phyloP scores from a whole-genome alignment of 2,797 vertebrate genomes.

The Hafferia zeledoni region DNA sequence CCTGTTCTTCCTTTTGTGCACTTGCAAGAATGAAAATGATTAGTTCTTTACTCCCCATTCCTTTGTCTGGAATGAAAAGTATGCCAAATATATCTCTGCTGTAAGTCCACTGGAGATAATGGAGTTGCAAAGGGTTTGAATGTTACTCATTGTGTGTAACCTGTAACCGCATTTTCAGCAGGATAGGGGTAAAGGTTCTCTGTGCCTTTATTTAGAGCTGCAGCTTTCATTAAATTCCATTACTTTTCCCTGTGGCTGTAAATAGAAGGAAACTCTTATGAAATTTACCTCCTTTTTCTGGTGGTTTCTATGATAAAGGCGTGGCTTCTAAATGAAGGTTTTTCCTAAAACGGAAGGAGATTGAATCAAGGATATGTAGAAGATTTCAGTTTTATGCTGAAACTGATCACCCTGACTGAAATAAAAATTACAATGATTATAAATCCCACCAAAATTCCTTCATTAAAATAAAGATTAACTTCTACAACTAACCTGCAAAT shows the following conservation, averaged over 20 bases:
- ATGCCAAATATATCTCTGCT: not conserved
- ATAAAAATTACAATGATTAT: not conserved
- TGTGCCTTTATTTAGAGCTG: conserved; percentile 48
- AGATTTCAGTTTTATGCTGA: not conserved
- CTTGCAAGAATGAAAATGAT: not conserved
- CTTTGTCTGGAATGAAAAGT: not conserved
- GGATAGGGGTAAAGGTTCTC: not conserved
- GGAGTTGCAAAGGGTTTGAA: not conserved
- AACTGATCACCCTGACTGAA: not conserved
- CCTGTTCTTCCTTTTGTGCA: not conserved
- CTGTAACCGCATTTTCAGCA: conserved; percentile 38
- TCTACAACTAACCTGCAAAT: not conserved
- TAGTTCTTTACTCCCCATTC: not conserved
- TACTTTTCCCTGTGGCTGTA: conserved; percentile 42
- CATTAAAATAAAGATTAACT: not conserved
- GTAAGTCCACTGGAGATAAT: not conserved
- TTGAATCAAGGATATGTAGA: not conserved
- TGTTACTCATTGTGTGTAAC: not conserved
- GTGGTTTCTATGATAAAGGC: not conserved
- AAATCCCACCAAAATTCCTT: not conserved
- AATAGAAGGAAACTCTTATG: conserved; percentile 36
- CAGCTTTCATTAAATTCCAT: conserved; percentile 67
- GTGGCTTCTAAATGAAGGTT: not conserved
- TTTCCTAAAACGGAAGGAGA: not conserved
- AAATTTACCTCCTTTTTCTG: conserved; percentile 51